These are phyloP conservation scores for Papilio gigon DNA, from an alignment of 2,888 invertebrate genomes.

Conservation along the genomic window DNA sequence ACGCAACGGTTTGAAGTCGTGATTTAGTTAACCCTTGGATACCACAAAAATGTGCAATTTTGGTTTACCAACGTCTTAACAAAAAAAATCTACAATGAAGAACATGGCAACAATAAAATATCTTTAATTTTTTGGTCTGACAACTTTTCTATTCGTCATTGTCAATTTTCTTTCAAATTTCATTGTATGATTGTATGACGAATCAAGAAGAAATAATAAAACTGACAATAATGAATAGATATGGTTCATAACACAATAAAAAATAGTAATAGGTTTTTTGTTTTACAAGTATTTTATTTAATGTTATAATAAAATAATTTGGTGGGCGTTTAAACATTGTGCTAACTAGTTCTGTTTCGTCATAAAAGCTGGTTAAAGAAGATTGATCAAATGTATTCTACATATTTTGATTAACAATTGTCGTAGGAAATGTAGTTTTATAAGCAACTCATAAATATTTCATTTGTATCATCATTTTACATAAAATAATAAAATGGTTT, in stretches of 20 bases:
- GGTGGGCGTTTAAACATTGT: conserved; percentile 1
- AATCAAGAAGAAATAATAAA: conserved; percentile 17
- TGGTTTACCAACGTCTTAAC: too few relatives aligned
- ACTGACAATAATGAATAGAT: conserved; percentile 9
- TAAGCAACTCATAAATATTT: conserved; percentile 20
- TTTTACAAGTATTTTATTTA: not conserved
- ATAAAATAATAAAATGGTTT: conserved; percentile 19
- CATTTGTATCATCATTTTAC: not conserved
- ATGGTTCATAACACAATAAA: conserved; percentile 12
- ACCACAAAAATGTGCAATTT: too few relatives aligned
- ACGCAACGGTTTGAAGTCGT: not conserved
- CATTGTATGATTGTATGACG: conserved; percentile 1
- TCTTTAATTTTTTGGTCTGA: not conserved
- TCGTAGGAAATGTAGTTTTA: conserved; percentile 32
- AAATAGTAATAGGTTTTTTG: not conserved
- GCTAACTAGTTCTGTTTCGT: conserved; percentile 23
- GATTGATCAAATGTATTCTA: conserved; percentile 21
- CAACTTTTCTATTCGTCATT: conserved; percentile 5
- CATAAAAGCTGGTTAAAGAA: conserved; percentile 16
- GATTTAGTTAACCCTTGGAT: not conserved
- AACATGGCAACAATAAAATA: not conserved
- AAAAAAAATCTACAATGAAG: not conserved
- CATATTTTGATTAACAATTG: conserved; percentile 9
- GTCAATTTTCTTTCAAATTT: not conserved
- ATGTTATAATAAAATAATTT: not conserved